Conservation (phyloP, 2,113 vertebrate genomes). For the Microtus ochrogaster region DNA sequence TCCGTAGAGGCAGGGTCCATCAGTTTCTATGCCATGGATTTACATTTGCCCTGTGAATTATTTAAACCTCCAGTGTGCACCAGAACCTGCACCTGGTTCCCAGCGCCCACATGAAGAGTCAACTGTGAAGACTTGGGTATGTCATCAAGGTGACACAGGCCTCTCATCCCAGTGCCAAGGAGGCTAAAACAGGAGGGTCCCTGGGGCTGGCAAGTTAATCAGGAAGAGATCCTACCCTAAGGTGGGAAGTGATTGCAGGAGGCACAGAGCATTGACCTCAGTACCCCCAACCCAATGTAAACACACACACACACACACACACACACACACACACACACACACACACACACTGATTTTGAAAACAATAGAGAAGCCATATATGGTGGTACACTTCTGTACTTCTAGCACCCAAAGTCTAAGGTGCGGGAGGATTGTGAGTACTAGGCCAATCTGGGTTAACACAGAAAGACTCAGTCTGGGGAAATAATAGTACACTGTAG, state of each 20-base stretch:
- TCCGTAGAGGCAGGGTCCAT: background rate
- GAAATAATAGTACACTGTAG: background rate
- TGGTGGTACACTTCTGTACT: background rate
- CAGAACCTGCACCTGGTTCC: background rate
- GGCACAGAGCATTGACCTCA: no score
- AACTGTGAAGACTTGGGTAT: no score
- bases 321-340: background rate
- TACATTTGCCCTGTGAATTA: background rate
- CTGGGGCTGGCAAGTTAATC: background rate
- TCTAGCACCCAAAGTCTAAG: background rate
- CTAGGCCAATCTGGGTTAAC: background rate
- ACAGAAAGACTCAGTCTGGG: background rate
- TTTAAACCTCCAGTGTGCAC: background rate
- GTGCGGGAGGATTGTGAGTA: background rate
- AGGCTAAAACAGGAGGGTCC: background rate
- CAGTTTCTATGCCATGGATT: background rate
- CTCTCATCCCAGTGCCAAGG: background rate
- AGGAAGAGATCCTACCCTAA: background rate
- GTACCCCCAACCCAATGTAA: no score
- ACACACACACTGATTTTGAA: background rate
- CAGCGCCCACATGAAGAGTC: background rate
- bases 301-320: background rate
- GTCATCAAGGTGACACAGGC: no score
- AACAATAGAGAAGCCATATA: background rate
- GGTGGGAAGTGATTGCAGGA: background rate